Evolutionary conservation across 92 coral and sea anemone genomes (phyloP).

Genomic region (Porites evermanni): DNA sequence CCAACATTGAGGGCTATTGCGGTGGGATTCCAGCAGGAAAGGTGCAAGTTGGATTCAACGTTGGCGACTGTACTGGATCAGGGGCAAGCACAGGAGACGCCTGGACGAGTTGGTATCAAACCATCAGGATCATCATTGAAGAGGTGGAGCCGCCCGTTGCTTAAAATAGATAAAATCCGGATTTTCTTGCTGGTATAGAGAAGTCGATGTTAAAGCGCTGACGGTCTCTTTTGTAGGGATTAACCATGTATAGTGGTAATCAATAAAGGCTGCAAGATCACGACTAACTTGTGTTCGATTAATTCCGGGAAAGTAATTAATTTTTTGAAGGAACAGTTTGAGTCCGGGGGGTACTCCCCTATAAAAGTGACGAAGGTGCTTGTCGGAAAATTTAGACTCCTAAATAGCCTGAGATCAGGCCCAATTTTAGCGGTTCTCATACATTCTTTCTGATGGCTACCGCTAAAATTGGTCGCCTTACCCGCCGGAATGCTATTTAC

Average conservation of each 20-base stretch:
- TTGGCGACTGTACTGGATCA: background rate
- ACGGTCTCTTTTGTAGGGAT: background rate
- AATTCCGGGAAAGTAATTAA: background rate
- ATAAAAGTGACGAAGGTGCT: too few relatives aligned
- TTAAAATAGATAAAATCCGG: background rate
- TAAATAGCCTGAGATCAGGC: too few relatives aligned
- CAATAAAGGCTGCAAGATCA: background rate
- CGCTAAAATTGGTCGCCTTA: too few relatives aligned
- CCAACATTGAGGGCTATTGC: conserved; percentile 56
- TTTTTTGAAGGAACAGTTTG: background rate
- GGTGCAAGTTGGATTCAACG: conserved; percentile 34
- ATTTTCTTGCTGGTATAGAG: background rate
- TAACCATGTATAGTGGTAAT: background rate
- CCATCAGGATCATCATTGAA: conserved; percentile 1
- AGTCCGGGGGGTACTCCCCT: too few relatives aligned
- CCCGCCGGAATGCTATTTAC: too few relatives aligned
- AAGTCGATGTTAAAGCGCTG: background rate
- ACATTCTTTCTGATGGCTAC: too few relatives aligned
- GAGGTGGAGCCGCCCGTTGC: background rate
- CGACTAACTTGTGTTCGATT: background rate
- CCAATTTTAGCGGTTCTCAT: too few relatives aligned
- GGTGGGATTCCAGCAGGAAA: conserved; percentile 35
- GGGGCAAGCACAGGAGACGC: background rate
- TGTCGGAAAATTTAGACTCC: too few relatives aligned
- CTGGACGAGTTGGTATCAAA: conserved; percentile 1